A percentile compares a stretch with the other conserved stretches of the same genome.
phyloP scores from a whole-genome alignment of 2,113 vertebrate genomes.

The Dissostichus mawsoni region DNA sequence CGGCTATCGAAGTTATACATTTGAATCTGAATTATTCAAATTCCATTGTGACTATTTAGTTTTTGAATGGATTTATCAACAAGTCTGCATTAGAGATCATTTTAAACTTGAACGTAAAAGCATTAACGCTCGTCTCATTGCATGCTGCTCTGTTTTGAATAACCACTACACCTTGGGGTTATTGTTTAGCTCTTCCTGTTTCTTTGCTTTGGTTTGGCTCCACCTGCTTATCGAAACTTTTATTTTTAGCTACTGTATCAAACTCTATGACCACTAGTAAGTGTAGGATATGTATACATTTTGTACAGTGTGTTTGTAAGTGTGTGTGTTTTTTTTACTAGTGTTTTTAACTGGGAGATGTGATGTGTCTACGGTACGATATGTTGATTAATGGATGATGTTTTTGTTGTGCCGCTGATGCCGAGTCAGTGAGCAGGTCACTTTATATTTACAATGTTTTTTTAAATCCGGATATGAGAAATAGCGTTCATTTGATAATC shows the following conservation, averaged over 20 bases:
- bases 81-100: neutral
- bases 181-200: neutral
- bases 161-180: neutral
- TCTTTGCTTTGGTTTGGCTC: conserved; percentile 43
- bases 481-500: neutral
- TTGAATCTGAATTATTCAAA: no score
- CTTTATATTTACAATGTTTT: neutral
- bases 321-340: conserved; percentile 2
- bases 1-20: no score
- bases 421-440: conserved; percentile 14
- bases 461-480: neutral
- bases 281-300: no score
- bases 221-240: conserved; percentile 8
- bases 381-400: conserved; percentile 1
- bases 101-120: neutral
- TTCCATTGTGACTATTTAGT: no score
- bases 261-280: conserved; percentile 39
- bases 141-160: neutral
- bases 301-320: conserved; percentile 1
- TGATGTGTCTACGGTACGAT: neutral
- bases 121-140: neutral
- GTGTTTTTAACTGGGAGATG: neutral
- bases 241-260: conserved; percentile 20
- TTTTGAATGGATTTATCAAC: no score
- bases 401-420: neutral